A percentile compares a stretch with the other conserved stretches of the same genome.
phyloP scores from a whole-genome alignment of 2,797 vertebrate species.

The Peromyscus attwateri region DNA sequence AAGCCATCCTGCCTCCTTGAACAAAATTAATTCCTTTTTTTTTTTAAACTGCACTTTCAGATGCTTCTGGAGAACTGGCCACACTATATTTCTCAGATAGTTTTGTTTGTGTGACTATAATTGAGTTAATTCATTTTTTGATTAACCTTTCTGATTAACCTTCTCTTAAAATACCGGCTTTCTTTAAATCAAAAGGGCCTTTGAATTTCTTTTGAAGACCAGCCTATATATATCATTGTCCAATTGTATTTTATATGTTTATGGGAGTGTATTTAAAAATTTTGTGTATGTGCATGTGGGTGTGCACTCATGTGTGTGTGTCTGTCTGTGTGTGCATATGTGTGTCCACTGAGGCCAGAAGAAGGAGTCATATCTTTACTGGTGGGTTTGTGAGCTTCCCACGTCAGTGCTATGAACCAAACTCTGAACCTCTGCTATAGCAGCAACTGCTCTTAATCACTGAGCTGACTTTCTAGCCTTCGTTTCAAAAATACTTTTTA shows the following conservation, averaged over 20 bases:
- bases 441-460: neutral
- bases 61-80: neutral
- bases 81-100: neutral
- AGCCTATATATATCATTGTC: neutral
- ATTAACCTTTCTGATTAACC: neutral
- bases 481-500: neutral
- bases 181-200: neutral
- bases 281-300: neutral
- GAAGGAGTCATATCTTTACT: neutral
- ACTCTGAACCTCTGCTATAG: neutral
- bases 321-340: neutral
- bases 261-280: neutral
- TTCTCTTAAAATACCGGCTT: neutral
- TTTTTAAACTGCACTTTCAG: neutral
- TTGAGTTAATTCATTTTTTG: constrained; percentile 3
- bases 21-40: neutral
- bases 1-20: neutral
- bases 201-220: neutral
- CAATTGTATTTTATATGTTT: neutral
- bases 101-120: neutral
- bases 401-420: neutral
- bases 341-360: neutral
- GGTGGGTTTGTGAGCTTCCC: neutral
- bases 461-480: neutral
- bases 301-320: neutral